Percentiles rank a stretch among this genome's conserved stretches.
Evolutionary conservation across 1,140 invertebrate species (phyloP).

Genomic region (Drosophila arizonae): DNA sequence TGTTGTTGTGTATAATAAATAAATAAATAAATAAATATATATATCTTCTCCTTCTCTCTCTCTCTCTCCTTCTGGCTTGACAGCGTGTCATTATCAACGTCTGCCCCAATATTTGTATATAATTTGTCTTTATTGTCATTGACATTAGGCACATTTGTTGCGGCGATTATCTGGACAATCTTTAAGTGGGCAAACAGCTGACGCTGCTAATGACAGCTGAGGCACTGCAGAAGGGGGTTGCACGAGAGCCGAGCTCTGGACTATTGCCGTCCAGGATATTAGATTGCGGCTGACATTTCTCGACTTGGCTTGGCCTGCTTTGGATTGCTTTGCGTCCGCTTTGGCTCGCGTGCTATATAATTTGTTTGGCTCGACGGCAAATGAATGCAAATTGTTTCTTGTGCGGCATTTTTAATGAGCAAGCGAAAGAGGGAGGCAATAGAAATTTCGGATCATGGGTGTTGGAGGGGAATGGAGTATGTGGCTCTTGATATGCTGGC

Average conservation of each 20-base stretch:
- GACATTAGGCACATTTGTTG: conserved; percentile 74
- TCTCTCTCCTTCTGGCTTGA: neutral
- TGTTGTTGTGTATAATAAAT: conserved; percentile 8
- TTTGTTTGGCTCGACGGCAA: conserved; percentile 47
- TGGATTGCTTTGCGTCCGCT: neutral
- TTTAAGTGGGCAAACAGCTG: conserved; percentile 75
- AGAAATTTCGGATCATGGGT: too few species aligned
- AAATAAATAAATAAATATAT: neutral
- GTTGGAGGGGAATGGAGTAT: neutral
- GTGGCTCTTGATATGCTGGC: neutral
- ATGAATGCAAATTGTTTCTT: conserved; percentile 50
- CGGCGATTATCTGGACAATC: conserved; percentile 72
- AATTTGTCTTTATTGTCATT: conserved; percentile 76
- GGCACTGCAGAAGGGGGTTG: neutral
- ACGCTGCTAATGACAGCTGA: conserved; percentile 58
- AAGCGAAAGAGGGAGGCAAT: neutral
- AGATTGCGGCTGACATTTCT: conserved; percentile 36
- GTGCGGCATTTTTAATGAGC: conserved; percentile 26
- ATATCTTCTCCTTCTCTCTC: too few species aligned
- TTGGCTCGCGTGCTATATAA: conserved; percentile 32
- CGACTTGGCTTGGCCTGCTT: neutral
- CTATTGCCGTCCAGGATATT: conserved; percentile 11
- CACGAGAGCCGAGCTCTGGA: neutral
- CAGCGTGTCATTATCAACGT: conserved; percentile 24
- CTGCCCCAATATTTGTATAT: conserved; percentile 65